These are phyloP conservation scores for Nothocercus nigrocapillus DNA, from an alignment of 2,113 vertebrate genomes.

Conservation along the genomic window DNA sequence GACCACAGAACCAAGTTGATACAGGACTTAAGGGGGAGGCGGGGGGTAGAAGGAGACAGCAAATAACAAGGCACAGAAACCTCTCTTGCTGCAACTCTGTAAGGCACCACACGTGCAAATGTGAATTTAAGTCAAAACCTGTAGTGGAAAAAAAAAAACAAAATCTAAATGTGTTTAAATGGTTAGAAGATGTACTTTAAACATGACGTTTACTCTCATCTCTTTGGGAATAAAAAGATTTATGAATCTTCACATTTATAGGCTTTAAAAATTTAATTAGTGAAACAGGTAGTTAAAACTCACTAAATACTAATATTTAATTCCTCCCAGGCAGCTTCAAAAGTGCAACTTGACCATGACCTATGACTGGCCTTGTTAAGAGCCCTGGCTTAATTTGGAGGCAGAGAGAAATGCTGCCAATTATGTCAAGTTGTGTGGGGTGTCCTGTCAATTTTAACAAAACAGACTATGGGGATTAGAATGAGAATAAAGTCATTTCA, in stretches of 20 bases:
- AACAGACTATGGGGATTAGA: constrained; percentile 4
- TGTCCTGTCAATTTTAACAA: not conserved
- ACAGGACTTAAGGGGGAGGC: not conserved
- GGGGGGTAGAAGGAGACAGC: not conserved
- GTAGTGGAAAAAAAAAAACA: not conserved
- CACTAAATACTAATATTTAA: not conserved
- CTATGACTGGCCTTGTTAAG: not conserved
- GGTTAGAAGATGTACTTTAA: constrained; percentile 4
- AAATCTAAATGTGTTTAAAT: not conserved
- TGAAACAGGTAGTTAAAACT: not conserved
- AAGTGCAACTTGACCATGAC: not conserved
- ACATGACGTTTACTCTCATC: not conserved
- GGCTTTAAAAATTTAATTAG: not conserved
- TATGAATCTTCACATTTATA: constrained; percentile 1
- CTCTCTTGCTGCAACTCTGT: constrained; percentile 34
- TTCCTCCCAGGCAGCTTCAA: not conserved
- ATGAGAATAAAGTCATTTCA: constrained; percentile 1
- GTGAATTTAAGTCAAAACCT: not conserved
- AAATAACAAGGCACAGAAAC: constrained; percentile 70
- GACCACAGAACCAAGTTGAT: constrained; percentile 23
- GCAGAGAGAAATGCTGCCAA: constrained; percentile 15
- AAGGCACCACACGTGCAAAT: constrained; percentile 56
- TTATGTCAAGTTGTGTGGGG: not conserved
- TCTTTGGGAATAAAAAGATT: constrained; percentile 39
- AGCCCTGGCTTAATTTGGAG: constrained; percentile 5